Conservation (phyloP, 2,113 vertebrate species). For the Rhinopomastus cyanomelas region DNA sequence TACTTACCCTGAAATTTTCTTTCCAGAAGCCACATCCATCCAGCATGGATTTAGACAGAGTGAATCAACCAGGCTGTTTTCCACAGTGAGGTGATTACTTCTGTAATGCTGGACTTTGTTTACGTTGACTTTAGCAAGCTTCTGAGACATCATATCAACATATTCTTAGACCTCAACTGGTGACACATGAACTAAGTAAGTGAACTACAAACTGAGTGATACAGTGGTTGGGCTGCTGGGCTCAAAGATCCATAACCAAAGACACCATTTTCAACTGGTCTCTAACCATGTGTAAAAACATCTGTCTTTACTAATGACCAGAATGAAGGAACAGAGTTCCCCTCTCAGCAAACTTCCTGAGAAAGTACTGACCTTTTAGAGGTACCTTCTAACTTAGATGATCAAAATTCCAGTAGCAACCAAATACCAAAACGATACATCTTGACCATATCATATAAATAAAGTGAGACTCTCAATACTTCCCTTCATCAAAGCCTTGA, state of each 20-base stretch:
- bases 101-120: not conserved
- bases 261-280: fast-evolving
- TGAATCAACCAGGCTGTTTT: not conserved
- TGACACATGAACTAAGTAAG: not conserved
- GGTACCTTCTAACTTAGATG: not conserved
- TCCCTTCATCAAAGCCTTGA: not conserved
- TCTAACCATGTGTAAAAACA: not conserved
- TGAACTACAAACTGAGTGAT: not conserved
- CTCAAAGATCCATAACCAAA: not conserved
- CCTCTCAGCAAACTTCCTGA: not conserved
- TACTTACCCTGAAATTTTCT: not conserved
- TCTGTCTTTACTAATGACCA: not conserved
- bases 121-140: not conserved
- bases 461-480: not conserved
- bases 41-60: not conserved
- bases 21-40: not conserved
- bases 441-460: not conserved
- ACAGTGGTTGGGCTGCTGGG: not conserved
- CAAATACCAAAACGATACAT: not conserved
- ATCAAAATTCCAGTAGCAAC: not conserved
- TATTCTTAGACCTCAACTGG: not conserved
- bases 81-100: not conserved
- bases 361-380: too few species aligned
- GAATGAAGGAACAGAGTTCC: not conserved
- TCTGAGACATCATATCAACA: not conserved